A percentile compares a stretch with the other conserved stretches of the same genome.
These are phyloP conservation scores for Clarias magur DNA, from an alignment of 2,113 vertebrate genomes.

Conservation along the genomic window DNA sequence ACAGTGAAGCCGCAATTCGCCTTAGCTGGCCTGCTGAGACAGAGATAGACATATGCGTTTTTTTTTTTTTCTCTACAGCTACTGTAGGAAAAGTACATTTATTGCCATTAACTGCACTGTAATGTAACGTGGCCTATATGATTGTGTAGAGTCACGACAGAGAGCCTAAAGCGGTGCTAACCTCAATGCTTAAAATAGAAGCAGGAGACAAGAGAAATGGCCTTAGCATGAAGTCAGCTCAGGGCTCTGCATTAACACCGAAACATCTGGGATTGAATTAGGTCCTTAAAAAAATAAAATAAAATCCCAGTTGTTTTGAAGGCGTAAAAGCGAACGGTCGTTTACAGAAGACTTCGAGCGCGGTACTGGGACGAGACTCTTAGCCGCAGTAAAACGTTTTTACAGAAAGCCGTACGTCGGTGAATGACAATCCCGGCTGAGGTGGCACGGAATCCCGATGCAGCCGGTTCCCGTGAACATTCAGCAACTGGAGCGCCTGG, in stretches of 20 bases:
- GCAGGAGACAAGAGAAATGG: not conserved
- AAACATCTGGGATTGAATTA: not conserved
- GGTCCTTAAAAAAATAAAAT: not conserved
- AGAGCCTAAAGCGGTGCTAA: conserved; percentile 3
- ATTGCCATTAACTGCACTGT: not conserved
- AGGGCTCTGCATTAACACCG: conserved; percentile 11
- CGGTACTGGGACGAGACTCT: too few relatives aligned
- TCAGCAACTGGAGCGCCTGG: too few relatives aligned
- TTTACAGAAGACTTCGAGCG: too few relatives aligned
- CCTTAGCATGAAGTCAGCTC: not conserved
- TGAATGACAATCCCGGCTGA: too few relatives aligned
- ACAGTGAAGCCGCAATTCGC: not conserved
- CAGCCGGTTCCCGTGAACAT: too few relatives aligned
- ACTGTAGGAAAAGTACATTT: not conserved
- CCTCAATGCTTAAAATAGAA: conserved; percentile 28
- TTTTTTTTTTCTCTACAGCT: not conserved
- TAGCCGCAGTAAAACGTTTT: too few relatives aligned
- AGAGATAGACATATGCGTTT: not conserved
- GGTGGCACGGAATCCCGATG: too few relatives aligned
- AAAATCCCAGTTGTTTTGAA: not conserved
- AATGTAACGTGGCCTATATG: conserved; percentile 12
- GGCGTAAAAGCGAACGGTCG: too few relatives aligned
- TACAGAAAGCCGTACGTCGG: too few relatives aligned
- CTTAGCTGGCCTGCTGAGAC: not conserved
- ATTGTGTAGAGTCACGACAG: conserved; percentile 15